A percentile compares a stretch with the other conserved stretches of the same genome.
Evolutionary conservation across 2,113 vertebrate genomes (phyloP).

Genomic region (Blennius ocellaris): DNA sequence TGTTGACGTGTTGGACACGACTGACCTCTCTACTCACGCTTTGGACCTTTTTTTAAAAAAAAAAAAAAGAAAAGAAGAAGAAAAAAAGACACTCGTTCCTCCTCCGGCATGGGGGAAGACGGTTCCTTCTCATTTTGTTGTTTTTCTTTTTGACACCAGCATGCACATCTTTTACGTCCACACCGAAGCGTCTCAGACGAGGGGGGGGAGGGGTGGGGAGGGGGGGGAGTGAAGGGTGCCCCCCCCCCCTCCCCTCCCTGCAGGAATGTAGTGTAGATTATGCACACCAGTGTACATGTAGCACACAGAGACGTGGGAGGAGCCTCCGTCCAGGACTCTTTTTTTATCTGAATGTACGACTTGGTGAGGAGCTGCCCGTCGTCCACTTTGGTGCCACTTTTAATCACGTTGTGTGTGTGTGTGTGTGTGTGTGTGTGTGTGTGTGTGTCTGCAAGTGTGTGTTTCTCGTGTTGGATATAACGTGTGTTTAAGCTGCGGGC

Average conservation of each 20-base stretch:
- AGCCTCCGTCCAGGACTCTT: neutral
- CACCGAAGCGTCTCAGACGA: neutral
- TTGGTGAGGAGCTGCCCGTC: neutral
- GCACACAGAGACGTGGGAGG: conserved; percentile 32
- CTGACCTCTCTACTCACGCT: neutral
- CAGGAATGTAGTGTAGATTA: conserved; percentile 36
- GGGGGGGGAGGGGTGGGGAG: neutral
- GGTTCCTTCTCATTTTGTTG: conserved; percentile 29
- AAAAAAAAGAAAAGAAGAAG: no score
- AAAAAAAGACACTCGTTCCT: conserved; percentile 3
- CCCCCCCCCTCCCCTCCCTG: conserved; percentile 42
- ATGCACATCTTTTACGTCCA: conserved; percentile 17
- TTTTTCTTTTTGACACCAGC: conserved; percentile 52
- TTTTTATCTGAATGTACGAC: conserved; percentile 40
- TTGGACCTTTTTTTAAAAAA: neutral
- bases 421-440: neutral
- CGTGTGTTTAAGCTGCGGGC: neutral
- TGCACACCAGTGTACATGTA: conserved; percentile 70
- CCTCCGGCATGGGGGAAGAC: conserved; percentile 9
- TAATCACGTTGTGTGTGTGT: conserved; percentile 14
- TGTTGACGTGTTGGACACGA: conserved; percentile 1
- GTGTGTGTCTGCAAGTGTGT: neutral
- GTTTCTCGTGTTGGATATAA: neutral
- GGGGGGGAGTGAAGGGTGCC: neutral
- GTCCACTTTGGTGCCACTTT: conserved; percentile 55